Evolutionary conservation across 2,888 invertebrate genomes (phyloP).

Genomic region (Cataglyphis livida): DNA sequence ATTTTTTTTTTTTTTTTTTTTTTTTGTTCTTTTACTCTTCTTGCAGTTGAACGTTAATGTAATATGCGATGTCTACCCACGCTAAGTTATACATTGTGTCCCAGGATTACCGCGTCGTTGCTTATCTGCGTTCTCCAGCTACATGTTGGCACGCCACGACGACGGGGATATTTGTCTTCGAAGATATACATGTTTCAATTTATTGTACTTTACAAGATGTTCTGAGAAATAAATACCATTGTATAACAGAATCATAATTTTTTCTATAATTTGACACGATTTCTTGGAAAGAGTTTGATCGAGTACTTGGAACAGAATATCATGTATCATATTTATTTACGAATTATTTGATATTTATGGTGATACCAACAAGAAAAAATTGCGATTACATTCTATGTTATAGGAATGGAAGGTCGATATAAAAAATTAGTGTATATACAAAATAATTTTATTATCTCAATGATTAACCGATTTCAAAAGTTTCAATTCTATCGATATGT

Average conservation of each 20-base stretch:
- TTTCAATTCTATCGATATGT: background rate
- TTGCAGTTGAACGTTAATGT: constrained; percentile 71
- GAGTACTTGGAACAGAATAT: background rate
- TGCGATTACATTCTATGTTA: background rate
- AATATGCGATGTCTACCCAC: constrained; percentile 81
- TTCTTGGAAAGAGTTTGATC: background rate
- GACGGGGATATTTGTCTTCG: constrained; percentile 68
- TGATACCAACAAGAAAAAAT: background rate
- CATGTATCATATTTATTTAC: background rate
- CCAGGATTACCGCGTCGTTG: constrained; percentile 83
- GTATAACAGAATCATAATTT: constrained; percentile 11
- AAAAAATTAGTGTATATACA: background rate
- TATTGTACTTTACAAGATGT: constrained; percentile 74
- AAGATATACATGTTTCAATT: constrained; percentile 82
- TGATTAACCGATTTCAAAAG: background rate
- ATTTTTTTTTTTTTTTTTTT: background rate
- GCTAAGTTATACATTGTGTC: constrained; percentile 83
- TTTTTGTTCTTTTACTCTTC: constrained; percentile 7
- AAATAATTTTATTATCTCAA: background rate
- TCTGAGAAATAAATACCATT: constrained; percentile 20
- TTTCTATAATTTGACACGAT: constrained; percentile 4
- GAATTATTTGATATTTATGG: background rate
- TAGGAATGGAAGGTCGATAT: background rate
- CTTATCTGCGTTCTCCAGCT: constrained; percentile 82
- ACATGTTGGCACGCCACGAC: constrained; percentile 73